phyloP scores from a whole-genome alignment of 2,888 invertebrate species.

The Agrotis clavis region DNA sequence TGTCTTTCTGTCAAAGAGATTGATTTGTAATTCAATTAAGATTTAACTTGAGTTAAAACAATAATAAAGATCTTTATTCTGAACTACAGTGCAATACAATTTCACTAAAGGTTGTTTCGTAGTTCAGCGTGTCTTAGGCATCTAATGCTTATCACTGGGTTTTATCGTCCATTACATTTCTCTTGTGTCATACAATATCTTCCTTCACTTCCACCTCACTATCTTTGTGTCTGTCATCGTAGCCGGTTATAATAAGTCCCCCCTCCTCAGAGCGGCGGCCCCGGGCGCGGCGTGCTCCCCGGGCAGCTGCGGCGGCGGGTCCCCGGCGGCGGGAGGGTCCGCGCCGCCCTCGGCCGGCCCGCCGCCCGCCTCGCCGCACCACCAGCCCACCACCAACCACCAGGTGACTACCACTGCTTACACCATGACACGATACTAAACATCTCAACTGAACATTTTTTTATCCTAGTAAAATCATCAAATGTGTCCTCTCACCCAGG shows the following conservation, averaged over 20 bases:
- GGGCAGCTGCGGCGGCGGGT: slow-evolving; percentile 87
- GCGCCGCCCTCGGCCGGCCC: slow-evolving; percentile 86
- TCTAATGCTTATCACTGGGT: too few species aligned
- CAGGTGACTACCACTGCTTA: slow-evolving; percentile 71
- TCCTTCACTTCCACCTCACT: background rate
- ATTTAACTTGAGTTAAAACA: too few species aligned
- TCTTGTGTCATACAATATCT: background rate
- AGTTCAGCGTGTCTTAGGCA: too few species aligned
- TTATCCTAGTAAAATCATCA: too few species aligned
- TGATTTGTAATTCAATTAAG: too few species aligned
- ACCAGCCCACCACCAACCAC: slow-evolving; percentile 64
- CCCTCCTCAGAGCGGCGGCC: background rate
- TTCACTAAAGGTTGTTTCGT: too few species aligned
- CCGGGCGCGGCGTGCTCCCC: slow-evolving; percentile 80
- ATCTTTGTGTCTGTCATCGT: accelerated
- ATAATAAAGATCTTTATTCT: too few species aligned
- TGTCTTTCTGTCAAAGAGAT: too few species aligned
- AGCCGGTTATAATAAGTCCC: accelerated
- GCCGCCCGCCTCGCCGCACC: slow-evolving; percentile 80
- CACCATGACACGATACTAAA: background rate
- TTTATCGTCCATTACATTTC: too few species aligned
- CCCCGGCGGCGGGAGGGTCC: slow-evolving; percentile 84
- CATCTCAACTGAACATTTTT: too few species aligned
- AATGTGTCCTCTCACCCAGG: too few species aligned
- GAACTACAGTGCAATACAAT: too few species aligned